These are phyloP conservation scores for Phrynosoma blainvillii DNA, from an alignment of 2,113 vertebrate genomes.

Conservation along the genomic window DNA sequence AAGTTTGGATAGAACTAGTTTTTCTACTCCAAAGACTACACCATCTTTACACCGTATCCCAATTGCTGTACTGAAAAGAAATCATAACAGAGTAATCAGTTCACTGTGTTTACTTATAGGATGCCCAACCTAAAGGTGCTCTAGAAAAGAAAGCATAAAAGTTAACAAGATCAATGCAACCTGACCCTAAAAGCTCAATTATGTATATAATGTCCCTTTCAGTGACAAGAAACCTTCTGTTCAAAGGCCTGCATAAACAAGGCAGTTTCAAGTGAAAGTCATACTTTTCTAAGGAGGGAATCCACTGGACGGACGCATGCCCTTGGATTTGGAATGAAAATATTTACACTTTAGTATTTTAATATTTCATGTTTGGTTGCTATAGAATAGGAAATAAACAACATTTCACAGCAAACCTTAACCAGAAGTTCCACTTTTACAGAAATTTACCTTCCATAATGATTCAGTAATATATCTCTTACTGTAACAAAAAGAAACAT, in stretches of 20 bases:
- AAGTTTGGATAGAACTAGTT: slow-evolving; percentile 97
- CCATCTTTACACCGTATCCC: slow-evolving; percentile 97
- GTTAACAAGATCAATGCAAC: neutral
- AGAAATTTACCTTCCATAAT: neutral
- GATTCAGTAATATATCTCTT: neutral
- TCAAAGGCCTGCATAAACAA: neutral
- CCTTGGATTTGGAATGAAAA: neutral
- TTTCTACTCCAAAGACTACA: slow-evolving; percentile 97
- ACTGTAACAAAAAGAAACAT: neutral
- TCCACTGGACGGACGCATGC: neutral
- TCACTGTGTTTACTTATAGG: neutral
- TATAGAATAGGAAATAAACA: neutral
- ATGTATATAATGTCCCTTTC: neutral
- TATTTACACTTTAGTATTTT: neutral
- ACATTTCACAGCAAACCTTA: neutral
- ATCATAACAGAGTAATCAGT: neutral
- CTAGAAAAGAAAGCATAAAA: neutral
- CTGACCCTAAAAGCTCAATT: neutral
- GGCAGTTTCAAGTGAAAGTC: neutral
- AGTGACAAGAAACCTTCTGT: neutral
- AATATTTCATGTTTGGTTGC: neutral
- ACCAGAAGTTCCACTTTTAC: neutral
- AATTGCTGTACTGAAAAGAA: slow-evolving; percentile 90
- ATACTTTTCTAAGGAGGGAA: neutral
- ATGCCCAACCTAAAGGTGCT: neutral